Conservation (phyloP, 2,113 vertebrate species). For the Gallinago paraguaiae region DNA sequence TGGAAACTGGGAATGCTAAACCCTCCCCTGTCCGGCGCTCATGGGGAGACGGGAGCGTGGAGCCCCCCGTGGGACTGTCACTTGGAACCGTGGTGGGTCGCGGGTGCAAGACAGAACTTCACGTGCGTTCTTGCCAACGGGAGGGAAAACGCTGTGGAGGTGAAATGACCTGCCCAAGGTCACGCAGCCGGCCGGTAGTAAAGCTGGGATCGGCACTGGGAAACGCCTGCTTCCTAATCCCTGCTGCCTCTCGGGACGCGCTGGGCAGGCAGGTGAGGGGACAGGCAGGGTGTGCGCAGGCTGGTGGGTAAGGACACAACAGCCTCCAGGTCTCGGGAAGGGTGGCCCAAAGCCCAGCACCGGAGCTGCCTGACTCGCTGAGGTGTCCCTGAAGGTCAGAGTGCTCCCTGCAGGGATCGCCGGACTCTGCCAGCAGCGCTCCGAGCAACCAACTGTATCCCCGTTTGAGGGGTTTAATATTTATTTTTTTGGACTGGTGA, state of each 20-base stretch:
- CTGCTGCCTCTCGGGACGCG: fast-evolving
- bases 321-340: neutral
- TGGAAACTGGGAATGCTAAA: neutral
- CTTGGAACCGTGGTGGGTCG: neutral
- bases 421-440: neutral
- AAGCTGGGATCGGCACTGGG: neutral
- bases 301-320: fast-evolving
- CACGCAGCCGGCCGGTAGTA: neutral
- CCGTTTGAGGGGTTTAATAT: neutral
- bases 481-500: neutral
- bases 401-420: neutral
- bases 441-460: neutral
- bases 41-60: neutral
- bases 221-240: neutral
- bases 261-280: neutral
- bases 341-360: neutral
- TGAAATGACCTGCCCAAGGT: constrained; percentile 50
- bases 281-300: neutral
- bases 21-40: fast-evolving
- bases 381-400: constrained; percentile 43
- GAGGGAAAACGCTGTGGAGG: neutral
- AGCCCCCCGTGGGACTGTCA: neutral
- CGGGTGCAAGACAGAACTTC: neutral
- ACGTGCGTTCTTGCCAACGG: fast-evolving
- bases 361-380: neutral